Percentiles rank a stretch among this genome's conserved stretches.
phyloP scores from a whole-genome alignment of 2,797 vertebrate genomes.

The Coluber constrictor region DNA sequence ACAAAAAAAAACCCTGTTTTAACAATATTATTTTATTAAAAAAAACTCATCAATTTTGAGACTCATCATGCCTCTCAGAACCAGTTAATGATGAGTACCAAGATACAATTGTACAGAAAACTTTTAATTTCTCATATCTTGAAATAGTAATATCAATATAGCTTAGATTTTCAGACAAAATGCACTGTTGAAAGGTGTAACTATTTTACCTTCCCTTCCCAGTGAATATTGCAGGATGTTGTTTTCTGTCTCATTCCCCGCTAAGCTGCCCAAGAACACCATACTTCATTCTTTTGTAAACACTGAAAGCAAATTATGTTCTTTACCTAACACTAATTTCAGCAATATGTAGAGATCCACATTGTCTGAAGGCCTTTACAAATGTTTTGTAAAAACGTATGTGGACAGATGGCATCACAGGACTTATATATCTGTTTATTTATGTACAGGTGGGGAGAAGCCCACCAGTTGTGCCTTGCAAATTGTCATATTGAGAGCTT shows the following conservation, averaged over 20 bases:
- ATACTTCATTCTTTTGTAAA: background rate
- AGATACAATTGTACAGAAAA: background rate
- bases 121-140: background rate
- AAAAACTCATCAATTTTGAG: background rate
- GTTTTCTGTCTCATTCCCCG: background rate
- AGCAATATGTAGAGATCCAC: background rate
- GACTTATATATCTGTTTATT: background rate
- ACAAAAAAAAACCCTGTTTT: background rate
- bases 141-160: background rate
- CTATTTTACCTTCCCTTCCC: background rate
- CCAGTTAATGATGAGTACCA: background rate
- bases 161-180: background rate
- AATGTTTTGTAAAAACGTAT: background rate
- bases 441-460: background rate
- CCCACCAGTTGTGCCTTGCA: background rate
- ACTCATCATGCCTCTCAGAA: background rate
- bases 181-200: background rate
- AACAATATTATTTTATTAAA: background rate
- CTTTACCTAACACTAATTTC: background rate
- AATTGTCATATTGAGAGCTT: background rate
- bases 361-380: background rate
- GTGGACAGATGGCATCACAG: background rate
- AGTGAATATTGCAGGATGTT: background rate
- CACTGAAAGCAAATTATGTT: background rate
- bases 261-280: background rate